Conservation (phyloP, 2,797 vertebrate species). For the Urophycis tenuis region DNA sequence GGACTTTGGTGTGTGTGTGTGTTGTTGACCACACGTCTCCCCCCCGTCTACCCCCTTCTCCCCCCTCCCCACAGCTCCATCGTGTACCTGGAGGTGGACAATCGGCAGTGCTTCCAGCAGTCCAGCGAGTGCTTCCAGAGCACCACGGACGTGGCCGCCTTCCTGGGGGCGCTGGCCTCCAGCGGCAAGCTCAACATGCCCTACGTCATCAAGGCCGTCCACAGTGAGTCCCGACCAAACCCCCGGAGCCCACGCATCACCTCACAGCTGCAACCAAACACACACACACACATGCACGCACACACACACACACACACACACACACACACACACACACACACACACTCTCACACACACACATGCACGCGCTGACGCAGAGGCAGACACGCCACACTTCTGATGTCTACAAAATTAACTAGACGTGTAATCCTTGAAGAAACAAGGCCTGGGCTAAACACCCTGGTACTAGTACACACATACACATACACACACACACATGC, state of each 20-base stretch:
- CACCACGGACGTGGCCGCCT: conserved; percentile 84
- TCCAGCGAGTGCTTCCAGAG: conserved; percentile 93
- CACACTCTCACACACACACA: neutral
- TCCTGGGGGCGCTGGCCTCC: conserved; percentile 90
- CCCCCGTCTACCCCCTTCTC: neutral
- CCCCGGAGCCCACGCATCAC: neutral
- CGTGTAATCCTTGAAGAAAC: neutral
- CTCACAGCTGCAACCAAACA: neutral
- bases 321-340: neutral
- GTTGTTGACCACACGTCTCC: neutral
- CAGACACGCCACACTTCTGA: neutral
- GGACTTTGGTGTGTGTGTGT: neutral
- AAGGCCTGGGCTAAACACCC: conserved; percentile 1
- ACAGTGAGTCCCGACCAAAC: conserved; percentile 73
- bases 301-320: neutral
- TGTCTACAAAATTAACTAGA: neutral
- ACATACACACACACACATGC: neutral
- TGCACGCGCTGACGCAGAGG: neutral
- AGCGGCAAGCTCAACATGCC: conserved; percentile 87
- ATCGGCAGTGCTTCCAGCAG: conserved; percentile 89
- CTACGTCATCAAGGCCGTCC: conserved; percentile 90
- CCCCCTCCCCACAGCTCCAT: conserved; percentile 74
- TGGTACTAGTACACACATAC: no score
- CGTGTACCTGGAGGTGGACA: conserved; percentile 93
- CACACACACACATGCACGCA: neutral